Evolutionary conservation across 1,140 invertebrate genomes (phyloP), one percentile per base, ranked within the genome.

Genomic region (Drosophila hydei): DNA sequence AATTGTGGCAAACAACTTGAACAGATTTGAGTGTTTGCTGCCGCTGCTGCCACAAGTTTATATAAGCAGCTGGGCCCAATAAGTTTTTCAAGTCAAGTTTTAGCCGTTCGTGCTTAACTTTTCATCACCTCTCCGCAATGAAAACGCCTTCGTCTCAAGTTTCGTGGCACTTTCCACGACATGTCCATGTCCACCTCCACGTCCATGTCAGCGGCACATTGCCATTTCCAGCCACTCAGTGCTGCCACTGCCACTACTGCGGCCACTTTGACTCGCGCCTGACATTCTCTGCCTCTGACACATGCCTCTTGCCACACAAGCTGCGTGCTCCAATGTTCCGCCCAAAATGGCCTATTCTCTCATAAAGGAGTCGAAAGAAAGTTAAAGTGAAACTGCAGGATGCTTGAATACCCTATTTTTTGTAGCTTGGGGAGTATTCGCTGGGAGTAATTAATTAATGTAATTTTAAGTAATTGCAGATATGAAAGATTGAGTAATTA

Each of bases 1-100:
- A 88, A 85, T 87, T 85, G 77, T 54, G 81, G 77, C 80, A 77
- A 68, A 75, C 76, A 81, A 87, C 70, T 87, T 85, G 80, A 77
- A 81, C 70, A 85, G 80, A 84, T 84, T 84, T 84, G 56, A 75
- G 79, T 79, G 69, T 72, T 48, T 59, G 43, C 33, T 58, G 54
- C 14, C 67, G 42, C 18, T 60, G 56, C 42, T 73, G 63, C 55
- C 69, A 64, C 69, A 60, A 77, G 70, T 74, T 69, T 63, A 55
- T 64, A 43, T 56, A 56, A 56, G 45, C 69, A 72, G 62, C 47
- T 67, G 62, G 51, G 23, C 62, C 63, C 58, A 64, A 76, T 68
- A 81, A 81, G 73, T 81, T 81, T 62, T 38, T 58, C 68, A 61
- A 61, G 42, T 58, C 55, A 72, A 65, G 52, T 50, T 33, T 64